Conservation (phyloP, 2,797 vertebrate species). For the Pristis pectinata region DNA sequence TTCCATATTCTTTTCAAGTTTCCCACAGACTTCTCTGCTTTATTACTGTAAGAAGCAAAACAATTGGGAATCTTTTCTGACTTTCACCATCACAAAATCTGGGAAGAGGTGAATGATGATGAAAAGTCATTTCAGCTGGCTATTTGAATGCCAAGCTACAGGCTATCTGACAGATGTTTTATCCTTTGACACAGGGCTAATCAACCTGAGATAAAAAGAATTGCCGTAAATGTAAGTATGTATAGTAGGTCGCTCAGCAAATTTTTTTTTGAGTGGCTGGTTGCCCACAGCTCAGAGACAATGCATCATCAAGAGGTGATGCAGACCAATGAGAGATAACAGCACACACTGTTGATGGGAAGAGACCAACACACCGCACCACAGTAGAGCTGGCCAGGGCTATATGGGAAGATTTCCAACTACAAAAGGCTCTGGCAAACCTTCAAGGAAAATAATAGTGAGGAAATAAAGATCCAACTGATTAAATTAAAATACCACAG, state of each 20-base stretch:
- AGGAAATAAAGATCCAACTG: background rate
- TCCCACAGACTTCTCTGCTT: background rate
- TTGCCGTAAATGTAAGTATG: background rate
- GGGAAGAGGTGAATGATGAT: background rate
- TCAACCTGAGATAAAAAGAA: background rate
- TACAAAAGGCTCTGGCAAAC: background rate
- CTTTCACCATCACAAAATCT: background rate
- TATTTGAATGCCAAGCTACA: background rate
- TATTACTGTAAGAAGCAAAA: background rate
- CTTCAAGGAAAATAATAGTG: background rate
- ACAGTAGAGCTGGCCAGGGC: background rate
- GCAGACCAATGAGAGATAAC: background rate
- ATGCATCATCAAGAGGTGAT: background rate
- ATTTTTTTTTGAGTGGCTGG: background rate
- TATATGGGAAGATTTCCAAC: background rate
- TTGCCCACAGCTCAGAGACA: background rate
- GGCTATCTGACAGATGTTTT: background rate
- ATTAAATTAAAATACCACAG: background rate
- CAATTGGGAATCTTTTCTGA: background rate
- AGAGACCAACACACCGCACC: background rate
- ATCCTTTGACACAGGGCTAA: background rate
- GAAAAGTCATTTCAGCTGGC: background rate
- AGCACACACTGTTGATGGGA: background rate
- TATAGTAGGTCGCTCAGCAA: background rate
- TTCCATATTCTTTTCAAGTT: slow-evolving; percentile 5